Evolutionary conservation across 2,113 vertebrate genomes (phyloP).

Genomic region (Clarias batrachus): DNA sequence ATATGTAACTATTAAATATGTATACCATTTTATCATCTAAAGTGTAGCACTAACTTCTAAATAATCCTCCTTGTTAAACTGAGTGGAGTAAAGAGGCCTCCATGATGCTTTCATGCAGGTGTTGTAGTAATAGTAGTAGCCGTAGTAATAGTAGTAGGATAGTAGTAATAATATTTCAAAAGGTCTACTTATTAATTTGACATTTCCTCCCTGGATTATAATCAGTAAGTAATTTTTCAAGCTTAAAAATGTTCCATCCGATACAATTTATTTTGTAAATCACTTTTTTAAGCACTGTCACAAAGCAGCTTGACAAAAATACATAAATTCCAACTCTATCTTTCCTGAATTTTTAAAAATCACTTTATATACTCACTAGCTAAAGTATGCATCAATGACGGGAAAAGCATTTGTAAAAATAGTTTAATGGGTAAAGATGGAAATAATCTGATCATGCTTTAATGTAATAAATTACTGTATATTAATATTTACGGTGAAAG

Average conservation of each 20-base stretch:
- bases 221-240: not conserved
- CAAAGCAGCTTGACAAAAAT: not conserved
- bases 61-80: not conserved
- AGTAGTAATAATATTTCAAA: not conserved
- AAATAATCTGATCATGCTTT: too few species aligned
- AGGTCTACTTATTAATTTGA: not conserved
- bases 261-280: not conserved
- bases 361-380: not conserved
- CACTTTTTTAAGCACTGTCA: not conserved
- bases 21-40: too few species aligned
- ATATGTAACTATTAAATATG: too few species aligned
- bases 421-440: too few species aligned
- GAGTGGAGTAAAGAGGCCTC: not conserved
- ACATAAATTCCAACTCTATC: not conserved
- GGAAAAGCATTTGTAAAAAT: too few species aligned
- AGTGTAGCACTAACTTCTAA: not conserved
- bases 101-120: not conserved
- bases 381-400: too few species aligned
- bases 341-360: not conserved
- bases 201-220: not conserved
- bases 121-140: not conserved
- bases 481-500: too few species aligned
- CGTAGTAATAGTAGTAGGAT: not conserved
- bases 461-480: too few species aligned
- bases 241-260: not conserved